Evolutionary conservation across 2,888 invertebrate genomes (phyloP), one percentile per base, ranked within the genome.

Genomic region (Herminia tarsipennalis): DNA sequence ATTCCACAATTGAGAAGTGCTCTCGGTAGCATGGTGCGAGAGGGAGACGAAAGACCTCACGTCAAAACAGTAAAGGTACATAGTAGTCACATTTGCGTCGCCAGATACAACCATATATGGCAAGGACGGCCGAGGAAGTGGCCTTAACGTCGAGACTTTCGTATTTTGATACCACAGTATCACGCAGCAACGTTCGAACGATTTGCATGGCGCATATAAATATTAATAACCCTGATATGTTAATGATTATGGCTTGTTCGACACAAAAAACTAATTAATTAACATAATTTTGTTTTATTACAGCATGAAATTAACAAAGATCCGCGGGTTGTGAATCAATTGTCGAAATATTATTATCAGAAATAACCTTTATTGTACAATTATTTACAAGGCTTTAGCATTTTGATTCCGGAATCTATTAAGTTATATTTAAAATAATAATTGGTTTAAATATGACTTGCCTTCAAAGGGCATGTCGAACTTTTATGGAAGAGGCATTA

Each of bases 101-200:
- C 66, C 73, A 72, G 76, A 72, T 60, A 62, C 63, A 58, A 45
- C 85, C 85, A 74, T 82, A 82, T 83, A 84, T 54, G 83, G 85
- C 83, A 83, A 85, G 84, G 84, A 73, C 85, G 82, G 40, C 59
- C 56, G 68, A 70, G 63, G 67, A 55, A 68, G 56, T 66, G 74
- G 63, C 80, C 81, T 81, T 74, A 71, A 52, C 56, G 66, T 48
- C 59, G 70, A 62, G 64, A 74, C 78, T 77, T 76, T 77, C 76
- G 71, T 70, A 69, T 66, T 56, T 62, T 62, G 59, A 61, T 66
- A 70, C 53, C 49, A 50, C 46, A 46, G 30, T 55, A 56, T 65
- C 47, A 56, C 46, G 50, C 56, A 20, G 32, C 32, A 51, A 32
- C 25, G 35, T 44, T 18, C 27, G 24, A 53, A 59, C 49, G 34